Conservation (phyloP, 2,888 invertebrate genomes). For the Patella depressa region DNA sequence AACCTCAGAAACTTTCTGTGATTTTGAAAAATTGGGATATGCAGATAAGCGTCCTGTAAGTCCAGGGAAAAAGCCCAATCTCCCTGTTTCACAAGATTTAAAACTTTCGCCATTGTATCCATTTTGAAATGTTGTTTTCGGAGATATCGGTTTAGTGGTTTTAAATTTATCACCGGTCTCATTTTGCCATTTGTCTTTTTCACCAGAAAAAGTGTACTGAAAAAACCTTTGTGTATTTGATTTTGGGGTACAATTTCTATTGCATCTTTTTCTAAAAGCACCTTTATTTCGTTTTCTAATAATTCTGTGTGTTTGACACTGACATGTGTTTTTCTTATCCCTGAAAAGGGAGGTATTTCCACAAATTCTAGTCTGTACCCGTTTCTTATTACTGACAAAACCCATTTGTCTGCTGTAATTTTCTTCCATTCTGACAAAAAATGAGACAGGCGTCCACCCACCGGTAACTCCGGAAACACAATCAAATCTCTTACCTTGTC, state of each 20-base stretch:
- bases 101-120: constrained; percentile 31
- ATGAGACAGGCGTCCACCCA: constrained; percentile 29
- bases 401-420: constrained; percentile 27
- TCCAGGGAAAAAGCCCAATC: constrained; percentile 32
- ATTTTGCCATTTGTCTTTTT: constrained; percentile 21
- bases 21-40: constrained; percentile 25
- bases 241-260: constrained; percentile 27
- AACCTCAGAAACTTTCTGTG: no score
- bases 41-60: constrained; percentile 33
- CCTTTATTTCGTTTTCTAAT: constrained; percentile 22
- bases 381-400: constrained; percentile 15
- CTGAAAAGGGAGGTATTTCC: constrained; percentile 23
- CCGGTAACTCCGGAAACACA: constrained; percentile 32
- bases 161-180: no score
- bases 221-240: constrained; percentile 30
- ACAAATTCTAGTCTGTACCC: constrained; percentile 37
- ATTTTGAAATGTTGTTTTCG: constrained; percentile 38
- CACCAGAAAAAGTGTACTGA: constrained; percentile 36
- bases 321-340: constrained; percentile 22
- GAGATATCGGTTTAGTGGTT: no score
- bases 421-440: constrained; percentile 29
- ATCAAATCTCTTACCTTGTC: no score
- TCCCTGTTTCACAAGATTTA: constrained; percentile 33
- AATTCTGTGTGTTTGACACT: constrained; percentile 18
- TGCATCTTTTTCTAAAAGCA: constrained; percentile 26